These are phyloP conservation scores for Todiramphus saurophagus DNA, from an alignment of 2,113 vertebrate genomes.

Conservation along the genomic window DNA sequence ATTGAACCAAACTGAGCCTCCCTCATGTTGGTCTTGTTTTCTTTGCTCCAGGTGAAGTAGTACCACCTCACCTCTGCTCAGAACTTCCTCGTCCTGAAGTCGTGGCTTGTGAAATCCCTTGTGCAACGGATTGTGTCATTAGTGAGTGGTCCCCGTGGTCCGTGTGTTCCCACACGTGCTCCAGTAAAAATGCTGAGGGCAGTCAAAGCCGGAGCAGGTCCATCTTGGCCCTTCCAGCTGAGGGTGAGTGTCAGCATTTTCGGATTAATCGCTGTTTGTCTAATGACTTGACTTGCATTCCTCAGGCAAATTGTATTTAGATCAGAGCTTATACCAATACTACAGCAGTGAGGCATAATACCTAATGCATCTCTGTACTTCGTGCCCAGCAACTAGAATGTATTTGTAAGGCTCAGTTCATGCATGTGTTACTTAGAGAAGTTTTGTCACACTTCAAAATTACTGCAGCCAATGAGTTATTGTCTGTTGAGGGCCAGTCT, in stretches of 20 bases:
- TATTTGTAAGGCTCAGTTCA: background rate
- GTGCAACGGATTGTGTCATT: slow-evolving; percentile 86
- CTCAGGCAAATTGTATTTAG: background rate
- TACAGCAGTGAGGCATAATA: background rate
- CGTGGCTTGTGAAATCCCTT: slow-evolving; percentile 83
- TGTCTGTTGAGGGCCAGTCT: background rate
- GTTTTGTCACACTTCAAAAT: background rate
- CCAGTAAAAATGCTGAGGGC: slow-evolving; percentile 85
- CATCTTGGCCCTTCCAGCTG: slow-evolving; percentile 86
- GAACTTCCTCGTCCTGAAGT: slow-evolving; percentile 67
- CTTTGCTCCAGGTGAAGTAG: slow-evolving; percentile 78
- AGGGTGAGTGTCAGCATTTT: slow-evolving; percentile 77
- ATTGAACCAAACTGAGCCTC: background rate
- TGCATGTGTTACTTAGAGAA: background rate
- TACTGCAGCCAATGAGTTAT: background rate
- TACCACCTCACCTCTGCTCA: slow-evolving; percentile 76
- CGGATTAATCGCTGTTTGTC: background rate
- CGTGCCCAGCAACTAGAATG: background rate
- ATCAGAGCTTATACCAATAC: background rate
- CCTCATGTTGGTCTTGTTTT: background rate
- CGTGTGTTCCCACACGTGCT: slow-evolving; percentile 89
- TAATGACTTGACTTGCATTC: background rate
- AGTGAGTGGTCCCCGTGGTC: slow-evolving; percentile 90
- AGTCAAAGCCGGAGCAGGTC: slow-evolving; percentile 86
- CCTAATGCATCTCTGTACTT: background rate